Base-by-base conservation (phyloP, 2,797 vertebrate species). In the Erethizon dorsatum region DNA sequence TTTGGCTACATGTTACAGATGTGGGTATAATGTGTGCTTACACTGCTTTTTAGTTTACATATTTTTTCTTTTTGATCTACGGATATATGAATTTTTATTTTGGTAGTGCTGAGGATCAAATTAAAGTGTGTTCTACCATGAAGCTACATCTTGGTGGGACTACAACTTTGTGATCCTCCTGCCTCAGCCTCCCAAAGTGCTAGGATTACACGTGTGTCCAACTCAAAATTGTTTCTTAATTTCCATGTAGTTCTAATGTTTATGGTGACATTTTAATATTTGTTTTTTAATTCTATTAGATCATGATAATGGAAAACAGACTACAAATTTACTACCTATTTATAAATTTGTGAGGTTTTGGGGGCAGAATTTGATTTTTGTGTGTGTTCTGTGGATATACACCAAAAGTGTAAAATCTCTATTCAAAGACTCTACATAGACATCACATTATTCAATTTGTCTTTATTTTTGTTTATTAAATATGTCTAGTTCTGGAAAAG, bases 401-500 rank as follows among this genome's bases (percentile, higher is more conserved):
- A 88, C 45, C 4, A 59, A 65, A 63, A 92, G 84, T 14, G 11
- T 71, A 65, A n/a, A 56, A n/a, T 59, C n/a, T 24, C 28, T 79
- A 37, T 2, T 71, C 33, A 73, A 54, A 95, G 50, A 92, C 67
- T 77, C 8, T 17, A 28, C 63, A 9, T 67, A 69, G 83, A 63
- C 77, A 77, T 82, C 33, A 5, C 31, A 24, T 78, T 63, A 71
- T 73, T 63, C 17, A 82, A 61, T 75, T 75, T 33, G 12, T 73
- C 50, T 83, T 52, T 87, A 56, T 88, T 91, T 94, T 88, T 82
- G 6, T 80, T 91, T 86, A 14, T 82, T 92, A 65, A 83, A 78
- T 85, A 86, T 17, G 24, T 47, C n/a, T 95, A 80, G 84, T 54
- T 85, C 56, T 54, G 37, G 80, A 69, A 83, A 37, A 79, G 37